Evolutionary conservation across 2,113 vertebrate species (phyloP).

Genomic region (Podocnemis expansa): DNA sequence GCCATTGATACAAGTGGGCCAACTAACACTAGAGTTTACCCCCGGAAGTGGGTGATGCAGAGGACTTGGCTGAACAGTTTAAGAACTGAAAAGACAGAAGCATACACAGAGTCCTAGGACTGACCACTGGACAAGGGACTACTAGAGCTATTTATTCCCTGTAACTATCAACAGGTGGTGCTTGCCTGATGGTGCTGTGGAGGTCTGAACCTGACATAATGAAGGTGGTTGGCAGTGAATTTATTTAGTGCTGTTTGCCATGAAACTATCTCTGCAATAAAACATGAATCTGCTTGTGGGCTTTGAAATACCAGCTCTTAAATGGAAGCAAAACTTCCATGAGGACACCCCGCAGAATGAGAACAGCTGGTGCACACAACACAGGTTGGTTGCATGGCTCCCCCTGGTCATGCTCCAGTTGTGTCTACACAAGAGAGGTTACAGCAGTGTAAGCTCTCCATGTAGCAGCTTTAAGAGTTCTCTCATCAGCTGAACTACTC

Average conservation of each 20-base stretch:
- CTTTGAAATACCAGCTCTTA: not conserved
- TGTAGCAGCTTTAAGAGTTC: not conserved
- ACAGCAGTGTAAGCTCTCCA: not conserved
- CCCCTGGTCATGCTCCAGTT: not conserved
- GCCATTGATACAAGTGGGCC: too few relatives aligned
- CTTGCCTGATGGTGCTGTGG: too few relatives aligned
- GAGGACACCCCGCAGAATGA: not conserved
- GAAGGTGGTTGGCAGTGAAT: not conserved
- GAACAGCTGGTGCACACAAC: not conserved
- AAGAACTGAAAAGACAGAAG: too few relatives aligned
- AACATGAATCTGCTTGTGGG: not conserved
- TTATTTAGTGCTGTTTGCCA: too few relatives aligned
- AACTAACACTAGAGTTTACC: too few relatives aligned
- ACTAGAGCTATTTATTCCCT: too few relatives aligned
- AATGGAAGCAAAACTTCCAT: not conserved
- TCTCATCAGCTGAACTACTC: not conserved
- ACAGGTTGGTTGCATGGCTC: not conserved
- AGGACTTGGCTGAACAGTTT: too few relatives aligned
- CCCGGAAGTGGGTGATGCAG: too few relatives aligned
- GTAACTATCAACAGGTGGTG: too few relatives aligned
- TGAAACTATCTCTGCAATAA: not conserved
- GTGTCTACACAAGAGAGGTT: not conserved
- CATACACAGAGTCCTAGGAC: too few relatives aligned
- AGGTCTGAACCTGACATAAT: too few relatives aligned
- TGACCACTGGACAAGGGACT: too few relatives aligned